Evolutionary conservation across 2,888 invertebrate genomes (phyloP).

Genomic region (Gryllus longicercus): DNA sequence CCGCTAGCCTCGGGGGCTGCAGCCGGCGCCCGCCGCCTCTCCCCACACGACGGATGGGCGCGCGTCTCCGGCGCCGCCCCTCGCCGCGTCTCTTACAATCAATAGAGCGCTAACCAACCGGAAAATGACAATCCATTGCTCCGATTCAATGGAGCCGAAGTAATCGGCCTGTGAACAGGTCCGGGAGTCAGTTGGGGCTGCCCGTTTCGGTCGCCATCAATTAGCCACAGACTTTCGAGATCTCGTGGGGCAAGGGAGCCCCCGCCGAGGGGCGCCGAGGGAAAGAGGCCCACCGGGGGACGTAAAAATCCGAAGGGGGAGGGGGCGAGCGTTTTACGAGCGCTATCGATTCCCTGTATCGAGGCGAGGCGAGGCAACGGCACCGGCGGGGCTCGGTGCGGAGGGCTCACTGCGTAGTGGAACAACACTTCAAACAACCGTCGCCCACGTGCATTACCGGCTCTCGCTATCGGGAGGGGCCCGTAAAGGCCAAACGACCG

Average conservation of each 20-base stretch:
- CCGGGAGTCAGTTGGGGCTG: background rate
- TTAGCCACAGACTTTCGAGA: background rate
- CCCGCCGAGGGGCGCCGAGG: background rate
- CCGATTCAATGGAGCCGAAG: slow-evolving; percentile 1
- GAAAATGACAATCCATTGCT: slow-evolving; percentile 17
- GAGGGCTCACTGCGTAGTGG: background rate
- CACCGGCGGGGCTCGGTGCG: too few relatives aligned
- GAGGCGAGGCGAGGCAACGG: background rate
- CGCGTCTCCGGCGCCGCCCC: background rate
- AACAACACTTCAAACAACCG: background rate
- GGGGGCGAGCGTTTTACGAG: background rate
- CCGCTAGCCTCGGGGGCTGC: too few relatives aligned
- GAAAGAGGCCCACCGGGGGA: background rate
- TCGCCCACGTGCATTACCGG: background rate
- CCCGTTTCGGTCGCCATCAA: background rate
- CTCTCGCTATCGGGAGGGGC: background rate
- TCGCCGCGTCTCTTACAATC: background rate
- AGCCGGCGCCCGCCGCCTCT: background rate
- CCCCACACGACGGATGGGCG: background rate
- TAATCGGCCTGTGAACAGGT: background rate
- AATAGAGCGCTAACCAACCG: slow-evolving; percentile 17
- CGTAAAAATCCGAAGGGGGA: background rate
- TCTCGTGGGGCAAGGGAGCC: too few relatives aligned
- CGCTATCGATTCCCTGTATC: slow-evolving; percentile 6
- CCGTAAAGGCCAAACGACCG: background rate